Conservation (phyloP, 2,113 vertebrate species). For the Entosphenus tridentatus region DNA sequence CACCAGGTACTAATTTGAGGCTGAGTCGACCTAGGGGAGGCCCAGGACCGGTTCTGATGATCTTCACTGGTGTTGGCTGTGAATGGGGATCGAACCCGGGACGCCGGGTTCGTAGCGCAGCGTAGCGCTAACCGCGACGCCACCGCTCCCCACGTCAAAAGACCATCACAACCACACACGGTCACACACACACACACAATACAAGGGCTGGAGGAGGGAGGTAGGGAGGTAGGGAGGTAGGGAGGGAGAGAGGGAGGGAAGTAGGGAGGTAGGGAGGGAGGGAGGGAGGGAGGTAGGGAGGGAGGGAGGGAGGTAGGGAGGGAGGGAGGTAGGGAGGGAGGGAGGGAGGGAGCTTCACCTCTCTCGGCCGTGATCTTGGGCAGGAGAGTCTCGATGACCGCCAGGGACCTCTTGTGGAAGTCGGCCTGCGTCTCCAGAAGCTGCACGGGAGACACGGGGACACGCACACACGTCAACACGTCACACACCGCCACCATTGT, state of each 20-base stretch:
- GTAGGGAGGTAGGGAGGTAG: too few species aligned
- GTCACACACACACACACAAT: neutral
- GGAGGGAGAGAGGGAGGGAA: too few species aligned
- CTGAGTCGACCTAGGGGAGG: too few species aligned
- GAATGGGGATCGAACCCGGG: neutral
- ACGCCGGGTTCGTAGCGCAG: neutral
- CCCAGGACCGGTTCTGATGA: too few species aligned
- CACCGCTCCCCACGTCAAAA: too few species aligned
- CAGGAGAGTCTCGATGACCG: constrained; percentile 40
- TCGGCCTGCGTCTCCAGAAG: constrained; percentile 73
- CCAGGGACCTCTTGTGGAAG: constrained; percentile 50
- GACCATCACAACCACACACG: too few species aligned
- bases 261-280: neutral
- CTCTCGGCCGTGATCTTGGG: constrained; percentile 46
- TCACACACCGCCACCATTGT: too few species aligned
- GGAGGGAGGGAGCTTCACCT: constrained; percentile 21
- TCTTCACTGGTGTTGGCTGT: too few species aligned
- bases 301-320: neutral
- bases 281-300: too few species aligned
- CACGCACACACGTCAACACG: constrained; percentile 6
- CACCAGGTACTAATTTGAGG: too few species aligned
- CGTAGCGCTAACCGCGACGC: neutral
- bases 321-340: neutral
- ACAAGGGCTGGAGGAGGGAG: neutral
- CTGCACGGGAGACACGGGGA: constrained; percentile 19